Base-by-base conservation (phyloP, 2,797 vertebrate genomes). In the Leuciscus waleckii region DNA sequence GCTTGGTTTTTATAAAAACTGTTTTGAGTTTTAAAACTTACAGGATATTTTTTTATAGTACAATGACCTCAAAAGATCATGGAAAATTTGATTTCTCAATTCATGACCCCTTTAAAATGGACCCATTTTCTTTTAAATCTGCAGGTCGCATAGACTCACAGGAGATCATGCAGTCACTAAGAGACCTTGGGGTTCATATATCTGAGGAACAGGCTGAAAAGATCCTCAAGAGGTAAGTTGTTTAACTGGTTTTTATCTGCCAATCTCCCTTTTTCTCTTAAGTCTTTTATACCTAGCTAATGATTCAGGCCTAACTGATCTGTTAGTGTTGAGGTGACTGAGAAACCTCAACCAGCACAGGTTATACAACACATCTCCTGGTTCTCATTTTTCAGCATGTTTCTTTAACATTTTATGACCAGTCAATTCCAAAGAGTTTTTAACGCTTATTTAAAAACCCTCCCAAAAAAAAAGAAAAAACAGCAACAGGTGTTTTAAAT, bases 151-250 rank as follows among this genome's bases (percentile, higher is more conserved):
- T 99, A 0, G 97, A 99, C 79, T 97, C 97, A 0, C 98, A 98
- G 90, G 98, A 99, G 91, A 98, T 99, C 89, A 96, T 98, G 92
- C 98, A 99, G 94, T 99, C 97, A 54, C 95, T 99, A n/a, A 93
- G 96, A 68, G 98, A 99, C 92, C 94, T 99, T 79, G 98, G 98
- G 1, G 97, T 99, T 87, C 97, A 96, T 91, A 98, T 99, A 91
- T 98, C 98, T 0, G 97, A 99, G 81, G 97, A 98, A 83, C 98
- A 99, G 93, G 98, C 98, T 0, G 97, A 98, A 86, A 98, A 98
- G 88, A 98, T 99, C 82, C 96, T 99, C 41, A 97, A 95, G 90
- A 97, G 98, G 98, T 99, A 74, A 93, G 94, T 17, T 3, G 79
- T 65, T 83, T 89, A 49, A 67, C 76, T 21, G 81, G 29, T 43